Conservation (phyloP, 2,113 vertebrate species). For the Eulacestoma nigropectus region DNA sequence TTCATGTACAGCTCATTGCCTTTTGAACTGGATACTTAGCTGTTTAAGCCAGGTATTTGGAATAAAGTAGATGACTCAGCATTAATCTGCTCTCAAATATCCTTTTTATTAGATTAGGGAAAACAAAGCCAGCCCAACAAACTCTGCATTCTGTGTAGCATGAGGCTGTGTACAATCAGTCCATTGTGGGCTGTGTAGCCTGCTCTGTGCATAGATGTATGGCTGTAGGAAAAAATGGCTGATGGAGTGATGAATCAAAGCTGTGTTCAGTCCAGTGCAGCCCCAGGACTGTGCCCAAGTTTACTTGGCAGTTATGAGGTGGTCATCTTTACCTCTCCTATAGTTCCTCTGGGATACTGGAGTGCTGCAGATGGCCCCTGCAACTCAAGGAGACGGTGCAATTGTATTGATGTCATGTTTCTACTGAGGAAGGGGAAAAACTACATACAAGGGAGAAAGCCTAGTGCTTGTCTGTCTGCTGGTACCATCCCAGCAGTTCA, state of each 20-base stretch:
- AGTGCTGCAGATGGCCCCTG: neutral
- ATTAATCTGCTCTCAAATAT: slow-evolving; percentile 34
- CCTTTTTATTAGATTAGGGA: slow-evolving; percentile 31
- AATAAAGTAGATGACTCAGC: slow-evolving; percentile 8
- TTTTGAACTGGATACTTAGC: neutral
- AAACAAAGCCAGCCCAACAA: neutral
- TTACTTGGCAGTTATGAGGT: neutral
- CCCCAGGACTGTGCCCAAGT: neutral
- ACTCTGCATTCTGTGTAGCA: fast-evolving
- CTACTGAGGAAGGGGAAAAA: neutral
- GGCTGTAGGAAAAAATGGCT: neutral
- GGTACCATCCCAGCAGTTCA: neutral
- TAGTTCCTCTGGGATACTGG: neutral
- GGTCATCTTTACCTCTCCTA: neutral
- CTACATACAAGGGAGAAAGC: fast-evolving
- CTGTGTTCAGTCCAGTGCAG: neutral
- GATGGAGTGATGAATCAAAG: neutral
- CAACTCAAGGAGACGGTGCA: neutral
- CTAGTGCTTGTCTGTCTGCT: neutral
- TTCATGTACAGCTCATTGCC: neutral
- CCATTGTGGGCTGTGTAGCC: neutral
- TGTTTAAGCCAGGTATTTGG: slow-evolving; percentile 25
- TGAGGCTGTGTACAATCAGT: neutral
- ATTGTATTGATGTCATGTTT: neutral
- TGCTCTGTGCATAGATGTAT: neutral